Evolutionary conservation across 2,113 vertebrate genomes (phyloP), one percentile per base, ranked within the genome.

Genomic region (Brienomyrus brachyistius): DNA sequence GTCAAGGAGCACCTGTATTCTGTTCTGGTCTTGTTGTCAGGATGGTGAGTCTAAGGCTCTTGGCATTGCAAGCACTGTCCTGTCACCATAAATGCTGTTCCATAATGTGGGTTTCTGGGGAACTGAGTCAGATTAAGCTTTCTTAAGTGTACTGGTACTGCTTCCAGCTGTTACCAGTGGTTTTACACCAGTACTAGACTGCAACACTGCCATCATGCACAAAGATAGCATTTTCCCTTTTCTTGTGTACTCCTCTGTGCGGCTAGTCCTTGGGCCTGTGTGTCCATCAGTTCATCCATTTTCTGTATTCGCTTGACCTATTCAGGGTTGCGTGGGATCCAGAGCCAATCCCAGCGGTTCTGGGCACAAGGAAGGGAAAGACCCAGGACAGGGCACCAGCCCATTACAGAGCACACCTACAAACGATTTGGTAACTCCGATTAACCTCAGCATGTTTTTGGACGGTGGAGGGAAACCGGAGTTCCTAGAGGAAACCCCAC

Each of bases 121-220:
- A 4, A 11, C 23, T 70, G 62, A 70, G 62, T n/a, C 62, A 70
- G 8, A 70, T 31, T 31, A 27, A 74, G 9, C 4, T 31, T 27
- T 11, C n/a, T 2, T 43, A 45, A 27, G 1, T 23, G 66, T 10
- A 31, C 66, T 31, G 66, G 27, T 70, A 13, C 66, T 9, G n/a
- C 66, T 10, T 31, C 66, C 66, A 70, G 27, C 51, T 87, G 51
- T 54, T 10, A 40, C 51, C 87, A 43, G 90, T 88, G 89, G 90
- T 92, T 91, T 89, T 90, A 90, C 92, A 93, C 90, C 91, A 91
- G 66, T 84, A 90, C 59, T 87, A 90, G 93, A 62, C 23, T 66
- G 9, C 3, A 91, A 93, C 91, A 90, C 89, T 23, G 21, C 54
- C 7, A 9, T 62, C 21, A 8, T 8, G 56, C 21, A 59, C 21